Evolutionary conservation across 2,888 invertebrate species (phyloP), one percentile per base, ranked within the genome.

Genomic region (Eurytoma adleriae): DNA sequence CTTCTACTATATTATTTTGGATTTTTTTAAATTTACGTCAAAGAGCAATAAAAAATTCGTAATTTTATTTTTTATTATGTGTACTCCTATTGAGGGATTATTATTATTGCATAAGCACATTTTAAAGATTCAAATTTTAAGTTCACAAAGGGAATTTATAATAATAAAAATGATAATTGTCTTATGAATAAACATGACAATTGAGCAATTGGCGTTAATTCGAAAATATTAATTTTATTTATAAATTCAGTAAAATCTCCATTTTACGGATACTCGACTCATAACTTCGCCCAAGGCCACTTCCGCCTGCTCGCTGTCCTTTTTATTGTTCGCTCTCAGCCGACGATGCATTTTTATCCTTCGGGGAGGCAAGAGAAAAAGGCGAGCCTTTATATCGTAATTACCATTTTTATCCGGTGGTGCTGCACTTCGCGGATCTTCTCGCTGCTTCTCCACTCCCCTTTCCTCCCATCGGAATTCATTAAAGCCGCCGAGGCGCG

Each of bases 331-430:
- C 27, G 14, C 27, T 13, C 50, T 66, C 14, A 12, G 30, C 40
- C 56, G 16, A 56, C 61, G 57, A 72, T 66, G 82, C 84, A 88
- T 86, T 87, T 87, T 86, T 86, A 85, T 85, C 82, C 59, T 57
- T 18, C 20, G 12, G 30, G n/a, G 18, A 40, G 59, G 18, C 27
- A 24, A 27, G 20, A n/a, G 64, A 73, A 52, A 12, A 50, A 48
- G 50, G 13, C 27, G 84, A 86, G 84, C 85, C 85, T 89, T 89
- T 88, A 88, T 89, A 88, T 88, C 87, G 87, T 89, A 88, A 89
- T 90, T 89, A 88, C 87, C 88, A 89, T 89, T 89, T 89, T 90
- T 87, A 87, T 88, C 86, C 86, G 84, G 84, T 83, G 84, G 83
- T 80, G 40, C 20, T 67, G 74, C 69, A 72, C 74, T 81, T 82